phyloP scores from a whole-genome alignment of 2,797 vertebrate genomes.

The Nyctibius grandis region DNA sequence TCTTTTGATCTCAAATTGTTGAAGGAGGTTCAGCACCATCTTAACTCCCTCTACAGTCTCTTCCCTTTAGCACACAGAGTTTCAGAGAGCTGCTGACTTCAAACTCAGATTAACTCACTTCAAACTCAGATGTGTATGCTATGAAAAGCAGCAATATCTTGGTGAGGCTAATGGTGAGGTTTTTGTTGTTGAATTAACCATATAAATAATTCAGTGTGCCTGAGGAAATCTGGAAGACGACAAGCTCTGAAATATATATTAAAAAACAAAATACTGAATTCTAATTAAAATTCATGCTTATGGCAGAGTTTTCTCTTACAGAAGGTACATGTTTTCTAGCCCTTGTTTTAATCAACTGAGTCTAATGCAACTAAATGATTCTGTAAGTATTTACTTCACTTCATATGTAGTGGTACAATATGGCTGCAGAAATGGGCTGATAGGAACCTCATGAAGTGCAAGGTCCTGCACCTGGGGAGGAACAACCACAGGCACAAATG shows the following conservation, averaged over 20 bases:
- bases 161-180: neutral
- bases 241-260: conserved; percentile 39
- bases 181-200: conserved; percentile 36
- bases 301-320: conserved; percentile 11
- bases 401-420: neutral
- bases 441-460: neutral
- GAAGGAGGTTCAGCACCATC: conserved; percentile 13
- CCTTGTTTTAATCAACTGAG: conserved; percentile 3
- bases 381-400: neutral
- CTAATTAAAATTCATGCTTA: conserved; percentile 38
- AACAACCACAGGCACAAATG: neutral
- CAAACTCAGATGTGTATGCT: neutral
- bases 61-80: neutral
- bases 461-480: neutral
- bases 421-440: neutral
- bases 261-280: conserved; percentile 26
- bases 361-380: neutral
- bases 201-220: conserved; percentile 51
- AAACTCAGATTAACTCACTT: neutral
- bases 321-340: neutral
- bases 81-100: neutral
- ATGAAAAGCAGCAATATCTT: neutral
- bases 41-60: neutral
- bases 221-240: conserved; percentile 17
- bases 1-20: conserved; percentile 48